These are phyloP conservation scores for Nasua narica DNA, from an alignment of 2,797 vertebrate genomes.

Conservation along the genomic window DNA sequence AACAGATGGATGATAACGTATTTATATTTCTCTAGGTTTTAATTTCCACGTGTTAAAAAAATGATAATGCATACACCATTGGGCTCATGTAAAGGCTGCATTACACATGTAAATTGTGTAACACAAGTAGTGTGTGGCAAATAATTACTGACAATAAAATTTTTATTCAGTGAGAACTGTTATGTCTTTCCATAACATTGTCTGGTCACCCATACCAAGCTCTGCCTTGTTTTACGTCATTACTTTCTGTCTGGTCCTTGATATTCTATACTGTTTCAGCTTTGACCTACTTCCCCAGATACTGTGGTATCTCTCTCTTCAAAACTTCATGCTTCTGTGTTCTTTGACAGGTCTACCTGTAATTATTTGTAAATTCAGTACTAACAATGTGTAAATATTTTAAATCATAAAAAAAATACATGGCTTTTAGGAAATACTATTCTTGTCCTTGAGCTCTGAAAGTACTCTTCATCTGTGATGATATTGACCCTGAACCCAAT, in stretches of 20 bases:
- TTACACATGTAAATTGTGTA: neutral
- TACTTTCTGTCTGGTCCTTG: neutral
- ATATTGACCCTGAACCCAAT: neutral
- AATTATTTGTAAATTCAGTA: slow-evolving; percentile 18
- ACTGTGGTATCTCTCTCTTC: neutral
- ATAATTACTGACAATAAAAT: neutral
- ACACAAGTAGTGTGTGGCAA: neutral
- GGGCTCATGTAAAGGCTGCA: neutral
- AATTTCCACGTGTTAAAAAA: neutral
- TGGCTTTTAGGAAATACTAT: neutral
- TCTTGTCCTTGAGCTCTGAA: slow-evolving; percentile 10
- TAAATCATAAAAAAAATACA: neutral
- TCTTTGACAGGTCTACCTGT: neutral
- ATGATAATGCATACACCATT: neutral
- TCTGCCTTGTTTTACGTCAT: neutral
- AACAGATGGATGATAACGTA: slow-evolving; percentile 31
- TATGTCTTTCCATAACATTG: neutral
- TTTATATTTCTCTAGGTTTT: slow-evolving; percentile 31
- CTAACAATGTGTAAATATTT: neutral
- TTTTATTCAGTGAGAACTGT: neutral
- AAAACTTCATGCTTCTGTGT: neutral
- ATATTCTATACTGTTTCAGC: neutral
- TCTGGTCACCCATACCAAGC: neutral
- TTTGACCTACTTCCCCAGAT: slow-evolving; percentile 6
- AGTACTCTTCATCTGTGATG: neutral